These are phyloP conservation scores for Pedicia rivosa DNA, from an alignment of 2,888 invertebrate species.

Conservation along the genomic window DNA sequence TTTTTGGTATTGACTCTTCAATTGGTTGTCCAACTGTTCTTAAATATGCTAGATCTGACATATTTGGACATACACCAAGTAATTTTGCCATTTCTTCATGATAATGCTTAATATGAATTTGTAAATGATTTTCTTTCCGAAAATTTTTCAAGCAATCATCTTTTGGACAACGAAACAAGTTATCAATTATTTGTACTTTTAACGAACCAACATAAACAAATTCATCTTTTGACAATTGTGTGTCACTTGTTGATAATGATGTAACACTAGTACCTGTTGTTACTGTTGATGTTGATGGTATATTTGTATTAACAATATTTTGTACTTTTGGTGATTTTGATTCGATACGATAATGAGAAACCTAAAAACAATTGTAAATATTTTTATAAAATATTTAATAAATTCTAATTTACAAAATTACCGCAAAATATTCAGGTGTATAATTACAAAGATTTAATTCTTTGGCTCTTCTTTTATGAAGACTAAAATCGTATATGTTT, in stretches of 20 bases:
- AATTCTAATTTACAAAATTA: too few species aligned
- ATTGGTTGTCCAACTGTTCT: slow-evolving; percentile 49
- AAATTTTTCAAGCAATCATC: slow-evolving; percentile 78
- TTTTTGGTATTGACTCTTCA: slow-evolving; percentile 23
- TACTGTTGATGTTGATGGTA: too few species aligned
- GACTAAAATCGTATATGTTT: slow-evolving; percentile 41
- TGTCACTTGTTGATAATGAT: too few species aligned
- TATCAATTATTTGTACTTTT: slow-evolving; percentile 53
- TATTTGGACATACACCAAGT: slow-evolving; percentile 68
- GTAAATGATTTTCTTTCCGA: slow-evolving; percentile 74
- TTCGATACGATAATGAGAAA: too few species aligned
- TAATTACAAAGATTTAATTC: slow-evolving; percentile 29
- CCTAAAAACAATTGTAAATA: too few species aligned
- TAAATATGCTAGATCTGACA: slow-evolving; percentile 70
- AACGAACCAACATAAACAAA: slow-evolving; percentile 38
- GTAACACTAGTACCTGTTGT: too few species aligned
- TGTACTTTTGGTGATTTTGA: too few species aligned
- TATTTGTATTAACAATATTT: too few species aligned
- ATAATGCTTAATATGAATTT: slow-evolving; percentile 92
- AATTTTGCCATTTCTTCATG: slow-evolving; percentile 60
- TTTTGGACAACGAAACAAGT: slow-evolving; percentile 53
- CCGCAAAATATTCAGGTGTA: slow-evolving; percentile 20
- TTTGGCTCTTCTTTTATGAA: slow-evolving; percentile 34
- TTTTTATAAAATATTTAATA: too few species aligned
- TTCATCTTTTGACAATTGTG: slow-evolving; percentile 7